Conservation (phyloP, 1,140 invertebrate genomes). For the Meloidogyne hapla region DNA sequence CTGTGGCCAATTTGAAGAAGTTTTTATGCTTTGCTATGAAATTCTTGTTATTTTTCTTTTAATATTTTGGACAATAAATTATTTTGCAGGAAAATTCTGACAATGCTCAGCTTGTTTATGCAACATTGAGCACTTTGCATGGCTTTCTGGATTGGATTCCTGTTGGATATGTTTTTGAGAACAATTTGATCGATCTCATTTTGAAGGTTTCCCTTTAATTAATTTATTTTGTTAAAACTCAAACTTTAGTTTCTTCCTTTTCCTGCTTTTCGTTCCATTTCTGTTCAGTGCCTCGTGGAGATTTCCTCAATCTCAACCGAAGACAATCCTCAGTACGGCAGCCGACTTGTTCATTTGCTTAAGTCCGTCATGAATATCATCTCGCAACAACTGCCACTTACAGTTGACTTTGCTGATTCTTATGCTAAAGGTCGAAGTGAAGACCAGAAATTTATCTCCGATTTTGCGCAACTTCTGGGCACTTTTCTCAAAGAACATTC, state of each 20-base stretch:
- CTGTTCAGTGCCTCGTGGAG: slow-evolving; percentile 95
- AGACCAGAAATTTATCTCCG: slow-evolving; percentile 98
- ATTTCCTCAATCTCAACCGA: slow-evolving; percentile 70
- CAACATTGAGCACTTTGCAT: slow-evolving; percentile 90
- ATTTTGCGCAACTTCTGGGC: slow-evolving; percentile 92
- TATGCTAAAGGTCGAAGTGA: slow-evolving; percentile 88
- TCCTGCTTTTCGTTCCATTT: slow-evolving; percentile 95
- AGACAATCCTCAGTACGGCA: slow-evolving; percentile 41
- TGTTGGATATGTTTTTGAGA: slow-evolving; percentile 98
- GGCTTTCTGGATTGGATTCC: slow-evolving; percentile 99
- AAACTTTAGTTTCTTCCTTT: slow-evolving; percentile 83
- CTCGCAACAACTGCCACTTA: slow-evolving; percentile 30
- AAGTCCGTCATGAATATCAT: slow-evolving; percentile 47
- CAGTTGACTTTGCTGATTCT: slow-evolving; percentile 69
- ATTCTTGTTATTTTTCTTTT: slow-evolving; percentile 73
- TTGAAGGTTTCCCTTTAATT: slow-evolving; percentile 67
- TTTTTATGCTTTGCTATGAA: slow-evolving; percentile 94
- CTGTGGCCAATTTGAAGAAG: slow-evolving; percentile 97
- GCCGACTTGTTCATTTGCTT: slow-evolving; percentile 39
- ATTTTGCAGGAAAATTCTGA: slow-evolving; percentile 81
- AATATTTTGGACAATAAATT: slow-evolving; percentile 6
- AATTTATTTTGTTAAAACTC: background rate
- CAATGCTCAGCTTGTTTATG: slow-evolving; percentile 66
- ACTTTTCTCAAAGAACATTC: slow-evolving; percentile 95
- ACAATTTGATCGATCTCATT: slow-evolving; percentile 87